Conservation (phyloP, 2,797 vertebrate species). For the Naso thynnoides region DNA sequence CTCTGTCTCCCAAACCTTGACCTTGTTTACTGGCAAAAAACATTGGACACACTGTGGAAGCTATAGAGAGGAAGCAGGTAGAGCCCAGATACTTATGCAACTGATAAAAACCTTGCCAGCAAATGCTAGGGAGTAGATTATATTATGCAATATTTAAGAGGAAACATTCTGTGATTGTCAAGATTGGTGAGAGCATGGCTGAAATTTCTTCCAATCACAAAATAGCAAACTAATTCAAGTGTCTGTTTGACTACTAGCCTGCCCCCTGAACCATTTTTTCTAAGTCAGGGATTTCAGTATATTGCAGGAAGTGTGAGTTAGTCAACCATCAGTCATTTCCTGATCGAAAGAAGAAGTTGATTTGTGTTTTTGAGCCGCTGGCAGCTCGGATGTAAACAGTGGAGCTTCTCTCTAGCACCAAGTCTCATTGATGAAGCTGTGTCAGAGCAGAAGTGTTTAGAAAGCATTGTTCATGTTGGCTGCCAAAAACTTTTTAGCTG, state of each 20-base stretch:
- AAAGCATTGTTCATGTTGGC: background rate
- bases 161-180: background rate
- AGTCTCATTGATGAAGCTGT: background rate
- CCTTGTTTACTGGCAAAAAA: slow-evolving; percentile 52
- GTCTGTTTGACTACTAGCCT: background rate
- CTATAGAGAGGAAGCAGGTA: slow-evolving; percentile 25
- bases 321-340: slow-evolving; percentile 55
- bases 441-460: background rate
- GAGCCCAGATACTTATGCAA: slow-evolving; percentile 6
- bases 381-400: slow-evolving; percentile 46
- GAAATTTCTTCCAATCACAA: background rate
- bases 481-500: slow-evolving; percentile 1
- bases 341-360: slow-evolving; percentile 70
- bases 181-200: background rate
- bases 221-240: background rate
- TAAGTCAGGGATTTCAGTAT: slow-evolving; percentile 17
- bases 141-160: background rate
- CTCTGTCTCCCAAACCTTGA: slow-evolving; percentile 51
- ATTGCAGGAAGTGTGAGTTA: slow-evolving; percentile 44
- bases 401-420: background rate
- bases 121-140: background rate
- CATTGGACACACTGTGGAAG: slow-evolving; percentile 28
- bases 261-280: background rate
- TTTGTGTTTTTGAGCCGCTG: slow-evolving; percentile 41
- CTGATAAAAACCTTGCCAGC: background rate